Evolutionary conservation across 2,888 invertebrate genomes (phyloP).

Genomic region (Cynaeus angustus): DNA sequence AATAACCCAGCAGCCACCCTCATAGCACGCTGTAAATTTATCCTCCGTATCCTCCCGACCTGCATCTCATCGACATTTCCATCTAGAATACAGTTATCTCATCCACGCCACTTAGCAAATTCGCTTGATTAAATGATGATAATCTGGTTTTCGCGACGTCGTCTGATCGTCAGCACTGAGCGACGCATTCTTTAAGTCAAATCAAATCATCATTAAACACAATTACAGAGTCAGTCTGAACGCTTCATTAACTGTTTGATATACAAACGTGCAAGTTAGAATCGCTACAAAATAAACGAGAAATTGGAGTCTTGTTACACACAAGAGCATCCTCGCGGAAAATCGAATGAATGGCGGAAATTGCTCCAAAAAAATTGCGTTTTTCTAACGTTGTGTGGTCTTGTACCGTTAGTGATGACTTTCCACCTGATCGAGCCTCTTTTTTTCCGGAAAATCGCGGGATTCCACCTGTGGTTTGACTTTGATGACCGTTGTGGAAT

Average conservation of each 20-base stretch:
- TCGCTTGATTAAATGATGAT: not conserved
- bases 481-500: conserved; percentile 51
- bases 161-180: conserved; percentile 5
- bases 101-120: conserved; percentile 11
- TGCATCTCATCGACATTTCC: not conserved
- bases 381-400: conserved; percentile 45
- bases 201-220: conserved; percentile 46
- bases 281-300: conserved; percentile 37
- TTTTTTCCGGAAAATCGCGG: conserved; percentile 29
- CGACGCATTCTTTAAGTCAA: conserved; percentile 42
- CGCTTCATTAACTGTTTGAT: conserved; percentile 45
- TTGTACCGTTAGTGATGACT: conserved; percentile 27
- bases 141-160: conserved; percentile 10
- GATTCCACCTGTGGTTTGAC: conserved; percentile 29
- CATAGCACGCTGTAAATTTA: not conserved
- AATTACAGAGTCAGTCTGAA: conserved; percentile 38
- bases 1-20: conserved; percentile 13
- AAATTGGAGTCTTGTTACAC: conserved; percentile 34
- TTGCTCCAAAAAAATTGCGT: conserved; percentile 11
- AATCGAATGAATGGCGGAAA: conserved; percentile 42
- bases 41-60: not conserved
- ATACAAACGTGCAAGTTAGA: conserved; percentile 32
- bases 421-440: conserved; percentile 30
- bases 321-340: conserved; percentile 42
- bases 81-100: not conserved